Percentiles rank a stretch among this genome's conserved stretches.
Conservation (phyloP, 2,113 vertebrate species). For the Gavia stellata region DNA sequence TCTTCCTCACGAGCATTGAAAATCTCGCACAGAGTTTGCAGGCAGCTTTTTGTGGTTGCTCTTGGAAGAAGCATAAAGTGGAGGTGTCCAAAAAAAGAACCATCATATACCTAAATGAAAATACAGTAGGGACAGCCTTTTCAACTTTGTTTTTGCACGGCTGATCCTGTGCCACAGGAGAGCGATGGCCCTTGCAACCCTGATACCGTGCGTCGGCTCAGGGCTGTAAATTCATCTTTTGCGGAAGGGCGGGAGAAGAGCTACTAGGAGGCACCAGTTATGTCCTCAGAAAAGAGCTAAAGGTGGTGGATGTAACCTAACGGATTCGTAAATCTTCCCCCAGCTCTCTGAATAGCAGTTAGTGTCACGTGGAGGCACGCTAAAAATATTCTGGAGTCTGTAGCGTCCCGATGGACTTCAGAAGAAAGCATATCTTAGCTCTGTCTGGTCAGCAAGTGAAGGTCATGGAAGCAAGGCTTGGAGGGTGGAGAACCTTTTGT, state of each 20-base stretch:
- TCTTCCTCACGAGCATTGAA: not conserved
- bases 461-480: not conserved
- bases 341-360: not conserved
- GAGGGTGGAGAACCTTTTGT: not conserved
- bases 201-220: not conserved
- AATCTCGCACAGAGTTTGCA: not conserved
- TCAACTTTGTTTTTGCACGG: not conserved
- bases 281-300: not conserved
- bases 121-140: not conserved
- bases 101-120: not conserved
- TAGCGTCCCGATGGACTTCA: not conserved
- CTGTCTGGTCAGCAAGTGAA: not conserved
- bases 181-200: not conserved
- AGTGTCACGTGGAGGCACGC: not conserved
- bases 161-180: not conserved
- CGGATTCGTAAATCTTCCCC: not conserved
- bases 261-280: not conserved
- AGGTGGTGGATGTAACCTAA: not conserved
- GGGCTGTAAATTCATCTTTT: not conserved
- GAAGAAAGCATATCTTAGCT: not conserved
- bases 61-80: not conserved
- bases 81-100: not conserved
- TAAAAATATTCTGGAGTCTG: conserved; percentile 29
- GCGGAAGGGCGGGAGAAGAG: not conserved
- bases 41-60: not conserved